Percentiles rank a stretch among this genome's conserved stretches.
Evolutionary conservation across 2,888 invertebrate genomes (phyloP).

Genomic region (Silvanus unidentatus): DNA sequence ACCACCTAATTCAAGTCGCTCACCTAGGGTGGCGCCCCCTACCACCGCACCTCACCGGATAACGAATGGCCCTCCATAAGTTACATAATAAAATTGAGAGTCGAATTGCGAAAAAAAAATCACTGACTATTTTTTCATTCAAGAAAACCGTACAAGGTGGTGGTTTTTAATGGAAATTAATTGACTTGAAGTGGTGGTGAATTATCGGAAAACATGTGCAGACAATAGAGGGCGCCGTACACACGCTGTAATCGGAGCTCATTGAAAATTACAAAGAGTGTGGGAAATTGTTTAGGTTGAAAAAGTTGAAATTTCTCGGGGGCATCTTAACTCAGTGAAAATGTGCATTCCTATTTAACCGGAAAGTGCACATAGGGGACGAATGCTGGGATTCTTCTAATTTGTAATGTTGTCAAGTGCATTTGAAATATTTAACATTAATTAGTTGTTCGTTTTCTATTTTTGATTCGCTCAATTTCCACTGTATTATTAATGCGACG

Average conservation of each 20-base stretch:
- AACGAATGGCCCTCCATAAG: constrained; percentile 8
- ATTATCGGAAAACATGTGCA: too few species aligned
- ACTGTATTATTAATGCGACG: too few species aligned
- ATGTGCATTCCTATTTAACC: constrained; percentile 20
- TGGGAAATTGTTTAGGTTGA: constrained; percentile 18
- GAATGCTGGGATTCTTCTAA: constrained; percentile 9
- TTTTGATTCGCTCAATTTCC: too few species aligned
- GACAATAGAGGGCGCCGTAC: too few species aligned
- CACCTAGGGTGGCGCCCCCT: too few species aligned
- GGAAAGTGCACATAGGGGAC: constrained; percentile 16
- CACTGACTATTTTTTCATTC: constrained; percentile 4
- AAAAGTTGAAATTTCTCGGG: constrained; percentile 17
- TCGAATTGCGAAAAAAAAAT: constrained; percentile 6
- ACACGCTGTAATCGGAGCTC: too few species aligned
- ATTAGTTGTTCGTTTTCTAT: too few species aligned
- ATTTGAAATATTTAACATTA: too few species aligned
- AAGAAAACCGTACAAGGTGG: neutral
- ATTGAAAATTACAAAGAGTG: constrained; percentile 11
- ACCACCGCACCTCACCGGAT: neutral
- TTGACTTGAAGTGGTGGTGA: too few species aligned
- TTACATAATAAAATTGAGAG: constrained; percentile 8
- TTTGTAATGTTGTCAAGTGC: neutral
- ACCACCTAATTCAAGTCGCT: neutral
- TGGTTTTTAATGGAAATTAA: too few species aligned
- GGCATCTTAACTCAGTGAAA: constrained; percentile 19